Base-by-base conservation (phyloP, 2,888 invertebrate species). In the Bimastos eiseni region DNA sequence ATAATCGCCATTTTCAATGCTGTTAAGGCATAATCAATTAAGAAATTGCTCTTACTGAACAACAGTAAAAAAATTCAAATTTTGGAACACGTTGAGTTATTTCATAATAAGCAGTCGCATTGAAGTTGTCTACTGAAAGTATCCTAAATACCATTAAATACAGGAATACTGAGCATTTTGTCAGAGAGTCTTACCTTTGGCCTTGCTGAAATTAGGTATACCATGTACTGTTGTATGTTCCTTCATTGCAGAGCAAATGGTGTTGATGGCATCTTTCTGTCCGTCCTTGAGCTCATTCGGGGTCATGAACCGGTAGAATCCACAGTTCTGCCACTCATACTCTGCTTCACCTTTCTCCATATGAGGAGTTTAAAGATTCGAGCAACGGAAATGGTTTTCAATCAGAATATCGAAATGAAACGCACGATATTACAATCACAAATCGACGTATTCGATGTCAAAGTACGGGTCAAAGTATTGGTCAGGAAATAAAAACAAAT, bases 181-280 rank as follows among this genome's bases (percentile, higher is more conserved):
- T 41, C 21, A 49, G 21, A 49, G 24, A 49, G 6, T 84, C 84
- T 38, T 90, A 90, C 90, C 90, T 19, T 24, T 90, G 38, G 90
- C 83, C 33, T 84, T 36, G 33, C 37, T 70, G 30, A 90, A 41
- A 90, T 90, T 90, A 6, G 30, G 83, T 6, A 90, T n/a, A 34
- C 90, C 90, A 84, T 90, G 90, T 21, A 84, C 90, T 15, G 90
- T 90, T 33, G 90, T 83, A 1, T 86, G 37, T 86, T 86, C 86
- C 36, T 15, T 11, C 34, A 86, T 5, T 19, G 86, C 86, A 37
- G 37, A 34, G 34, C 21, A 36, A 19, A 86, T 36, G 86, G 86
- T 36, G 37, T 37, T 34, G 36, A 86, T 19, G 19, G 86, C 36
- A 19, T 34, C 34, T 36, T 33, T 17, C 19, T 34, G 6, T 4